Base-by-base conservation (phyloP, 2,888 invertebrate species). In the Thera britannica region DNA sequence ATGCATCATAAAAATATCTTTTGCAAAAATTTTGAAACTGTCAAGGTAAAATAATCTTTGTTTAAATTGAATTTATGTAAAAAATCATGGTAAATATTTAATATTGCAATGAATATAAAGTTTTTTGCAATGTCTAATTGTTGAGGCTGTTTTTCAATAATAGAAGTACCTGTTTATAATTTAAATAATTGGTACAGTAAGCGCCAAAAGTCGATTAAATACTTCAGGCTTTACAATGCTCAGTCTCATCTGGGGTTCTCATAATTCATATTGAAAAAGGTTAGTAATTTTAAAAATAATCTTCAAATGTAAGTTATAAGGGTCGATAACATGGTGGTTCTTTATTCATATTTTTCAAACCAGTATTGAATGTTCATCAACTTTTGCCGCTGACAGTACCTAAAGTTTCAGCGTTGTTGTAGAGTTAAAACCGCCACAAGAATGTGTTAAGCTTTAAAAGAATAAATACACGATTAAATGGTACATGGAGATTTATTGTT, bases 391-490 rank as follows among this genome's bases (percentile, higher is more conserved):
- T 51, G 51, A 12, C 51, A 3, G 54, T 54, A 54, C 35, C 8
- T 9, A 11, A 11, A 59, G 58, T 49, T 54, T 49, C 59, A 55
- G 58, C 55, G 38, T 46, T 59, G 11, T 52, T 58, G 65, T 69
- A 59, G 62, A 82, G 78, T 80, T 85, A 80, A 82, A 86, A 78
- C 86, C 88, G 86, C 86, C 84, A 75, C 68, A 61, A 59, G 71
- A 70, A 59, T 71, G 58, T 85, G 83, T 87, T 86, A 83, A 79
- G 82, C 81, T 84, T 84, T 83, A 78, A 82, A 86, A 88, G 80
- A 80, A 83, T 83, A 82, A 81, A 84, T 87, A 82, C 85, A 82
- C 83, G 82, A 90, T 83, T 84, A 87, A 88, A 83, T 87, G 87
- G 86, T 89, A 88, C 84, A 85, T 88, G 85, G 82, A 84, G 75